A percentile compares a stretch with the other conserved stretches of the same genome.
phyloP scores from a whole-genome alignment of 2,113 vertebrate species.

The Erpornis zantholeuca region DNA sequence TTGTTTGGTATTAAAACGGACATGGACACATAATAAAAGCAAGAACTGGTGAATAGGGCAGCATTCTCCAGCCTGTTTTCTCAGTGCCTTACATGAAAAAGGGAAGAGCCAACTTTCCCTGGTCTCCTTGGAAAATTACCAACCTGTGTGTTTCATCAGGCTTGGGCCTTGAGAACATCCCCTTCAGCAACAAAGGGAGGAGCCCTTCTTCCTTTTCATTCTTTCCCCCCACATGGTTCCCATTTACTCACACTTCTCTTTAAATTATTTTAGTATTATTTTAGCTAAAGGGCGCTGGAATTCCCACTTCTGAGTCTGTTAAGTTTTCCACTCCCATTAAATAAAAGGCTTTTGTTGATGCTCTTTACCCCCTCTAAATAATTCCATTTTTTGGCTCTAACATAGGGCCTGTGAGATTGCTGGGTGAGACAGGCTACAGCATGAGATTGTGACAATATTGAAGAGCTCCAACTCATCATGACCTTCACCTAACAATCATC shows the following conservation, averaged over 20 bases:
- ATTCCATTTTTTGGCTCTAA: not conserved
- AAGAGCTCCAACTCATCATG: not conserved
- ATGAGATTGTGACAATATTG: not conserved
- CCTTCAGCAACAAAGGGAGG: not conserved
- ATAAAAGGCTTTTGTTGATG: not conserved
- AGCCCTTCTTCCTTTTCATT: not conserved
- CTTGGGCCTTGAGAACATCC: not conserved
- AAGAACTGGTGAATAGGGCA: not conserved
- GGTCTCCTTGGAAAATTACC: not conserved
- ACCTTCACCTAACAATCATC: not conserved
- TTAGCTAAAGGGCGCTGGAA: conserved; percentile 28
- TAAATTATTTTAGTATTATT: not conserved
- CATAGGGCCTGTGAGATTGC: fast-evolving
- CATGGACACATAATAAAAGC: not conserved
- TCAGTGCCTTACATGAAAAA: not conserved
- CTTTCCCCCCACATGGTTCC: not conserved
- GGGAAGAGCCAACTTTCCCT: not conserved
- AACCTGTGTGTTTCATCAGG: not conserved
- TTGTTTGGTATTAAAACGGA: not conserved
- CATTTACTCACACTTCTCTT: conserved; percentile 20
- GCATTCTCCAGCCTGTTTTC: not conserved
- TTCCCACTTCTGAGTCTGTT: conserved; percentile 1
- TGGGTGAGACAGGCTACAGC: not conserved
- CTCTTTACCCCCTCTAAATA: not conserved
- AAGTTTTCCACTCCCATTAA: not conserved